Evolutionary conservation across 1,140 invertebrate species (phyloP), one percentile per base, ranked within the genome.

Genomic region (Heliconius himera): DNA sequence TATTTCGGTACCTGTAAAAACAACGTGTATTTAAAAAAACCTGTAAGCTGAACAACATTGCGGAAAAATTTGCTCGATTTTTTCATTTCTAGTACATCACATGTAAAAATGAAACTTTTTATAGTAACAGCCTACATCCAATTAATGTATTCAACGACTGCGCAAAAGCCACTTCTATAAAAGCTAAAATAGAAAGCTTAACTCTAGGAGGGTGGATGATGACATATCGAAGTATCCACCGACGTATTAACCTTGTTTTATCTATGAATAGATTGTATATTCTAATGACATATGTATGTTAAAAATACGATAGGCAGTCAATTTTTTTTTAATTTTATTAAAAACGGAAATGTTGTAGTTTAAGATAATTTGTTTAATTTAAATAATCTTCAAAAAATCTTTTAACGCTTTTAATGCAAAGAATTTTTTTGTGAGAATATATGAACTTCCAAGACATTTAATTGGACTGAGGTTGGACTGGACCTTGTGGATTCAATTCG

Each of bases 101-200:
- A 66, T 56, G 54, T 56, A 66, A 66, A 66, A 66, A 29, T 26
- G 1, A 18, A 66, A 26, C 26, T 66, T 66, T 66, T 66, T 66
- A 16, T 16, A 26, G 60, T 13, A 66, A 66, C 60, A 66, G 13
- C 26, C 22, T 26, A 66, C 60, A 29, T 66, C 22, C 60, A 66
- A 66, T 66, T 66, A 29, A 66, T 66, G 60, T 6, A 36, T 66
- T 66, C 22, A 66, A 66, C 60, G 22, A 66, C 3, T 66, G 60
- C 60, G 60, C 60, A 16, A 66, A 66, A 66, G 60, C 60, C 26
- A 66, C 60, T 66, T 29, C 9, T 66, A 29, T 66, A 66, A 66
- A 16, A 66, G 26, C 60, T 13, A 29, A 66, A 66, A 66, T 66
- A 66, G 60, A 29, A 66, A 66, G 60, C 26, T 26, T 66, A 66